Percentiles rank a stretch among this genome's conserved stretches.
These are phyloP conservation scores for Alloscopus bannaensis DNA, from an alignment of 2,888 invertebrate genomes.

Conservation along the genomic window DNA sequence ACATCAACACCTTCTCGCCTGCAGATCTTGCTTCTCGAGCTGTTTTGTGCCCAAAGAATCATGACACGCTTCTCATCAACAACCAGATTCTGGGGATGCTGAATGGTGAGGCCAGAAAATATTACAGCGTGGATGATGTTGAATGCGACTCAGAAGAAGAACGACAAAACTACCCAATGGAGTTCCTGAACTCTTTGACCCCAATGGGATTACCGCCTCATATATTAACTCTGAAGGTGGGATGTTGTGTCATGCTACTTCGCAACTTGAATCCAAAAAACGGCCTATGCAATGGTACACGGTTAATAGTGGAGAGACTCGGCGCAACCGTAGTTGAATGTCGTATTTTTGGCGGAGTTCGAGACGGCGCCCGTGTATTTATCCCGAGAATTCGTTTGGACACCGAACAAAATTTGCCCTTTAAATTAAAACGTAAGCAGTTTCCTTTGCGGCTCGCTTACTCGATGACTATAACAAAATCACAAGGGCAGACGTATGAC, in stretches of 20 bases:
- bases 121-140: conserved; percentile 53
- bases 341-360: conserved; percentile 39
- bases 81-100: conserved; percentile 22
- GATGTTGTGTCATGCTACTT: conserved; percentile 63
- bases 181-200: conserved; percentile 63
- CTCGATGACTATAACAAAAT: conserved; percentile 73
- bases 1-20: not conserved
- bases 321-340: conserved; percentile 33
- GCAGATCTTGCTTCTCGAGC: conserved; percentile 25
- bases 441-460: conserved; percentile 74
- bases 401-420: conserved; percentile 47
- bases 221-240: conserved; percentile 62
- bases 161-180: conserved; percentile 46
- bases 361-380: conserved; percentile 53
- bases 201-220: conserved; percentile 67
- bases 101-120: conserved; percentile 16
- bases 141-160: conserved; percentile 37
- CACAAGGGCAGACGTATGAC: conserved; percentile 74
- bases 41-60: conserved; percentile 57
- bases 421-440: conserved; percentile 69
- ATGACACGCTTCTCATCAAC: conserved; percentile 43
- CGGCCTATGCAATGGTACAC: conserved; percentile 68
- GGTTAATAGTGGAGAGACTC: conserved; percentile 62
- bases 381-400: conserved; percentile 66
- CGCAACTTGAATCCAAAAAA: conserved; percentile 64